A percentile compares a stretch with the other conserved stretches of the same genome.
Evolutionary conservation across 1,140 invertebrate species (phyloP).

Genomic region (Drosophila parvula): DNA sequence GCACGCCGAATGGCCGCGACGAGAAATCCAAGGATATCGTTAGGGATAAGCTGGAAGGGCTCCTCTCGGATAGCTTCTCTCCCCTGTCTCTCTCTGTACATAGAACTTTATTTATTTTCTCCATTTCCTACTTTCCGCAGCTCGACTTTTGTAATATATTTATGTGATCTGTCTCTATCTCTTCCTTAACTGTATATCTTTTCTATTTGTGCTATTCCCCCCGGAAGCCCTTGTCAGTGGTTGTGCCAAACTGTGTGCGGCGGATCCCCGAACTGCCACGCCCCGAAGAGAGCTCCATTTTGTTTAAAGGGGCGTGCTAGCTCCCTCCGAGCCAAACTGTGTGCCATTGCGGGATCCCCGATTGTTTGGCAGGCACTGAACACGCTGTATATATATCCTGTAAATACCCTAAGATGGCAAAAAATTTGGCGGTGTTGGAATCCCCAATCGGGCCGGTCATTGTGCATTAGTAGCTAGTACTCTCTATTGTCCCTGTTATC

Average conservation of each 20-base stretch:
- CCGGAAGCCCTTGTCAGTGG: slow-evolving; percentile 32
- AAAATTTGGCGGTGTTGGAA: slow-evolving; percentile 15
- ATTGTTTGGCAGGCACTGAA: slow-evolving; percentile 36
- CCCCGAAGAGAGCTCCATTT: slow-evolving; percentile 9
- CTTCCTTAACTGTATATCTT: background rate
- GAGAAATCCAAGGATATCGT: background rate
- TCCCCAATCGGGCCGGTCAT: slow-evolving; percentile 38
- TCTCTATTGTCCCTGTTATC: slow-evolving; percentile 42
- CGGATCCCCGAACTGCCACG: slow-evolving; percentile 56
- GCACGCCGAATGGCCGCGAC: slow-evolving; percentile 8
- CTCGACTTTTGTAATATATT: slow-evolving; percentile 79
- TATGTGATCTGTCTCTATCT: slow-evolving; percentile 44
- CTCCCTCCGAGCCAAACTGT: slow-evolving; percentile 45
- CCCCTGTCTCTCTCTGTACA: slow-evolving; percentile 21
- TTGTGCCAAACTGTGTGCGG: slow-evolving; percentile 48
- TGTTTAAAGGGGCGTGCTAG: slow-evolving; percentile 18
- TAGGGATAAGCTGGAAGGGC: slow-evolving; percentile 12
- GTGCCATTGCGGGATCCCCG: slow-evolving; percentile 64
- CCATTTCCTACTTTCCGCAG: slow-evolving; percentile 11
- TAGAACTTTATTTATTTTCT: slow-evolving; percentile 32
- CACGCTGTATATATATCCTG: slow-evolving; percentile 2
- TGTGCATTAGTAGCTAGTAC: slow-evolving; percentile 65
- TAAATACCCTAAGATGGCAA: slow-evolving; percentile 14
- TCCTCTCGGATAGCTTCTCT: slow-evolving; percentile 9
- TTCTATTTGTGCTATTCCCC: background rate